Evolutionary conservation across 2,113 vertebrate genomes (phyloP).

Genomic region (Haliaeetus leucogaster): DNA sequence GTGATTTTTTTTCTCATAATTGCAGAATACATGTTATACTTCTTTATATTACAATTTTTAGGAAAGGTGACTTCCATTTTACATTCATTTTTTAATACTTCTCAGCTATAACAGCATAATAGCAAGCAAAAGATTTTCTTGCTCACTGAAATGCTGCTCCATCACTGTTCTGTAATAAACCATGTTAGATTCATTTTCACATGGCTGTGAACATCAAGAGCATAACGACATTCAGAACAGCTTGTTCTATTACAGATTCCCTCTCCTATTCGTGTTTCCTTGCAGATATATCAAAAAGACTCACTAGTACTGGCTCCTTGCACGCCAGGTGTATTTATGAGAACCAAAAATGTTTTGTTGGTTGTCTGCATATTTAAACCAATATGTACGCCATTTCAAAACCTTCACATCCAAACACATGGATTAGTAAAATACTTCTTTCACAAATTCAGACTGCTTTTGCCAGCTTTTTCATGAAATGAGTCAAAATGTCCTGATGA

Average conservation of each 20-base stretch:
- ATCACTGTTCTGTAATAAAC: not conserved
- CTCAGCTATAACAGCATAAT: not conserved
- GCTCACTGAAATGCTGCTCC: not conserved
- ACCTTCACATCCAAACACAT: not conserved
- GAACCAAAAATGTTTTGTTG: not conserved
- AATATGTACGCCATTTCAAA: not conserved
- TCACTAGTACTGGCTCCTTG: not conserved
- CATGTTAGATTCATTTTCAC: conserved; percentile 28
- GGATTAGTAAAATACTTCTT: not conserved
- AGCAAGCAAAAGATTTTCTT: not conserved
- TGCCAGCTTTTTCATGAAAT: not conserved
- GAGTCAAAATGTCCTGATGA: not conserved
- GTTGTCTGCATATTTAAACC: not conserved
- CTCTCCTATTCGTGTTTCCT: not conserved
- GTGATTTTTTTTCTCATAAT: not conserved
- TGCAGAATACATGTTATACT: not conserved
- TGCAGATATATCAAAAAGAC: not conserved
- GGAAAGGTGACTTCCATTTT: not conserved
- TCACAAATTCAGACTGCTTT: not conserved
- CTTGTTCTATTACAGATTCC: not conserved
- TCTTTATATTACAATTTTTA: not conserved
- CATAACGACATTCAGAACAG: not conserved
- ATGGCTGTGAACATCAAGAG: not conserved
- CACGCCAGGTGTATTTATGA: not conserved
- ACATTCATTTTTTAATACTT: not conserved